Evolutionary conservation across 2,888 invertebrate species (phyloP).

Genomic region (Xestobium rufovillosum): DNA sequence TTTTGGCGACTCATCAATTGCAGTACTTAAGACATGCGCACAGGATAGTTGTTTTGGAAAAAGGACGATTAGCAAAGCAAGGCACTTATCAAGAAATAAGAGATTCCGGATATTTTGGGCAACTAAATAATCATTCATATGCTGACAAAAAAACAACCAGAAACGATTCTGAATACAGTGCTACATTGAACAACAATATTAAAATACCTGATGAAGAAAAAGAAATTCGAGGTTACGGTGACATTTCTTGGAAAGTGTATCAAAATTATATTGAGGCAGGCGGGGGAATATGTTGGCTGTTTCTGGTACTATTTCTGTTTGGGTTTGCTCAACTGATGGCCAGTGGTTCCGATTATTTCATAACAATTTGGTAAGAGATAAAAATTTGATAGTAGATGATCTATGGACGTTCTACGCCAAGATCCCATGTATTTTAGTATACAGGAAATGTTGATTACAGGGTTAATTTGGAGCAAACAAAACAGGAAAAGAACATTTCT

Average conservation of each 20-base stretch:
- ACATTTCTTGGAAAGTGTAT: constrained; percentile 38
- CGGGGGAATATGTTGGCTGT: constrained; percentile 43
- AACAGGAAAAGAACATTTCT: no score
- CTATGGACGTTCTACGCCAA: no score
- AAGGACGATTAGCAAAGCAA: constrained; percentile 44
- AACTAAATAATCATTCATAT: constrained; percentile 40
- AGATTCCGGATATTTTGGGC: constrained; percentile 45
- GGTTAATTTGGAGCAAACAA: constrained; percentile 46
- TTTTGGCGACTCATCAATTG: constrained; percentile 65
- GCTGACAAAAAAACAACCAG: constrained; percentile 33
- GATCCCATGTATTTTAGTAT: no score
- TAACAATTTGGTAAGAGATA: constrained; percentile 64
- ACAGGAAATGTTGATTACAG: no score
- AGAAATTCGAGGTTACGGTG: constrained; percentile 34
- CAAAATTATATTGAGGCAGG: constrained; percentile 48
- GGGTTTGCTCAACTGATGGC: constrained; percentile 52
- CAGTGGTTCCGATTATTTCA: constrained; percentile 61
- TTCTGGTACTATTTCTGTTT: constrained; percentile 44
- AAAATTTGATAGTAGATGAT: no score
- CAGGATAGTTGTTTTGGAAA: constrained; percentile 40
- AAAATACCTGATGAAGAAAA: constrained; percentile 33
- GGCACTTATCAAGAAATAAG: constrained; percentile 46
- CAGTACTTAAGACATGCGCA: constrained; percentile 47
- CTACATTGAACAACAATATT: constrained; percentile 29
- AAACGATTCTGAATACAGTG: constrained; percentile 32